phyloP scores from a whole-genome alignment of 2,113 vertebrate species.

The Castor canadensis region DNA sequence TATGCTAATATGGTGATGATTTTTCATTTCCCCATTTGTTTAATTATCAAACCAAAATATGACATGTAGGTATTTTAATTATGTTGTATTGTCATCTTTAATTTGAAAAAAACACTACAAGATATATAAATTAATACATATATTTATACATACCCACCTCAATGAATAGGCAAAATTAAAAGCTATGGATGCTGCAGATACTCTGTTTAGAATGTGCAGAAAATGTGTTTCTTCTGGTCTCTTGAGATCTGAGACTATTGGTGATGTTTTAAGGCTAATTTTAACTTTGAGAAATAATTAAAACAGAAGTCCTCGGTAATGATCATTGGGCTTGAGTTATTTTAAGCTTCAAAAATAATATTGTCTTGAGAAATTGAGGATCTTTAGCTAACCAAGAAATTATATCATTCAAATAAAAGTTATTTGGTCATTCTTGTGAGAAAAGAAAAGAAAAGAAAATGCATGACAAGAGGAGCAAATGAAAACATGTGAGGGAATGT shows the following conservation, averaged over 20 bases:
- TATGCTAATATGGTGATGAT: not conserved
- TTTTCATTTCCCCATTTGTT: conserved; percentile 19
- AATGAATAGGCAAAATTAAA: not conserved
- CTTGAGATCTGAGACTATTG: not conserved
- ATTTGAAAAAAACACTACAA: not conserved
- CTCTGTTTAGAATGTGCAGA: too few relatives aligned
- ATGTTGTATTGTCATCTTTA: not conserved
- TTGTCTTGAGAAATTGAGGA: not conserved
- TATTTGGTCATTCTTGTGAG: not conserved
- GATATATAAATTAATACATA: not conserved
- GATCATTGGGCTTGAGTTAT: not conserved
- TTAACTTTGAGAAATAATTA: not conserved
- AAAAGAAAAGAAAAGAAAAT: too few relatives aligned
- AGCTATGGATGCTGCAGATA: not conserved
- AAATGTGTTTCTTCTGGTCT: not conserved
- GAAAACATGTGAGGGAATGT: not conserved
- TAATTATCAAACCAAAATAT: not conserved
- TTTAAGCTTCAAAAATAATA: not conserved
- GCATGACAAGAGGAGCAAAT: not conserved
- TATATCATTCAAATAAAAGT: not conserved
- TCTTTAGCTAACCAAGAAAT: conserved; percentile 34
- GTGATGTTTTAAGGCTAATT: conserved; percentile 6
- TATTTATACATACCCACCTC: not conserved
- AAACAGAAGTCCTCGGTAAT: not conserved
- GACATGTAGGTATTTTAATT: not conserved